These are phyloP conservation scores for Ceratosolen solmsi DNA, from an alignment of 1,140 invertebrate genomes.

Conservation along the genomic window DNA sequence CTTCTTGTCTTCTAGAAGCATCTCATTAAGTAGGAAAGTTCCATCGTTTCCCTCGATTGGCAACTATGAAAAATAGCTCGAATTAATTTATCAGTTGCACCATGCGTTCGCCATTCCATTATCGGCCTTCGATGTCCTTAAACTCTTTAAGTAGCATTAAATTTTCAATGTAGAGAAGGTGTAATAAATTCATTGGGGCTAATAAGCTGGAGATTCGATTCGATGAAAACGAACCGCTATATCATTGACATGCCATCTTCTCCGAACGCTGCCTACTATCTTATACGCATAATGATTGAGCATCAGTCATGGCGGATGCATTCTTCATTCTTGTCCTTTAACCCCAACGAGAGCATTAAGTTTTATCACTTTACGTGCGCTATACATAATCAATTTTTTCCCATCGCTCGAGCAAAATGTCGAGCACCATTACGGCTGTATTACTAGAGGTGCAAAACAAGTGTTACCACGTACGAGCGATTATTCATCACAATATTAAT, in stretches of 20 bases:
- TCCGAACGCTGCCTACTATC: background rate
- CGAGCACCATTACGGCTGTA: background rate
- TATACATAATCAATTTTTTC: background rate
- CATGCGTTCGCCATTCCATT: constrained; percentile 28
- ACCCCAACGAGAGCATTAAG: background rate
- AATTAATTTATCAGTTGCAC: constrained; percentile 25
- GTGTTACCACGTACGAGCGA: background rate
- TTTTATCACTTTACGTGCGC: background rate
- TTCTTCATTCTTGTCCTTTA: background rate
- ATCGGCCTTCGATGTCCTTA: background rate
- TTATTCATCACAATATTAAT: background rate
- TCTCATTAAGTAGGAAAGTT: constrained; percentile 48
- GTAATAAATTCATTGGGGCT: constrained; percentile 3
- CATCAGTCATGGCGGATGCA: too few relatives aligned
- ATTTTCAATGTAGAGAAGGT: background rate
- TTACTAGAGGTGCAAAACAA: background rate
- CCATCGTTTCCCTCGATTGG: constrained; percentile 31
- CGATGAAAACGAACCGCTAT: background rate
- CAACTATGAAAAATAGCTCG: background rate
- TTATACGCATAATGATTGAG: constrained; percentile 1
- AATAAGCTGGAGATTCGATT: background rate
- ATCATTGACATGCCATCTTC: background rate
- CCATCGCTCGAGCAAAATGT: background rate
- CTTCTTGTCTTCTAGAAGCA: constrained; percentile 36
- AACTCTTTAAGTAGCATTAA: constrained; percentile 21